Evolutionary conservation across 2,113 vertebrate genomes (phyloP).

Genomic region (Atrichornis clamosus): DNA sequence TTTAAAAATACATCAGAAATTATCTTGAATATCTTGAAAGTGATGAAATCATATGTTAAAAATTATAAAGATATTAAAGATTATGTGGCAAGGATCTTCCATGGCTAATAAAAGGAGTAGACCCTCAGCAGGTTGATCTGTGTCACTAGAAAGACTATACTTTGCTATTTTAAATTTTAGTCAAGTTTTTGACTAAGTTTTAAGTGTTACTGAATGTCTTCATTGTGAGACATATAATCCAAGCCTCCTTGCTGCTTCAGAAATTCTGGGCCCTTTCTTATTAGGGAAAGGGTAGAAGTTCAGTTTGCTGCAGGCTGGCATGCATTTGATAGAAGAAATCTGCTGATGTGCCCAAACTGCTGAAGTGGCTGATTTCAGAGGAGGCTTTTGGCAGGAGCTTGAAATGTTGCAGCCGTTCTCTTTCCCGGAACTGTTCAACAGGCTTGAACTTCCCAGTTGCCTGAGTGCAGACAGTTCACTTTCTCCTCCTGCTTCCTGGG

Average conservation of each 20-base stretch:
- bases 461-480: neutral
- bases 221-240: constrained; percentile 73
- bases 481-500: neutral
- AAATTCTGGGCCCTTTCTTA: constrained; percentile 74
- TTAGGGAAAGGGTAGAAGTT: constrained; percentile 78
- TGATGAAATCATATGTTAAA: neutral
- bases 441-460: neutral
- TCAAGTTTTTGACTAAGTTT: neutral
- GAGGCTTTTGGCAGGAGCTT: neutral
- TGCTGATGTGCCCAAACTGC: constrained; percentile 34
- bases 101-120: neutral
- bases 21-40: neutral
- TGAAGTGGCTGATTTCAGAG: constrained; percentile 18
- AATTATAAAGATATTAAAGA: neutral
- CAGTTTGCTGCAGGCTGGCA: neutral
- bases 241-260: constrained; percentile 77
- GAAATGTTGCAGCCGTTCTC: neutral
- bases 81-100: neutral
- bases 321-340: constrained; percentile 2
- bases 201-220: neutral
- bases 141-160: neutral
- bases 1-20: neutral
- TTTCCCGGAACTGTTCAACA: neutral
- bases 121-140: neutral
- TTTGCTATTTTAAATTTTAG: neutral